Percentiles rank a stretch among this genome's conserved stretches.
These are phyloP conservation scores for Hyphantria cunea DNA, from an alignment of 1,140 invertebrate species.

Conservation along the genomic window DNA sequence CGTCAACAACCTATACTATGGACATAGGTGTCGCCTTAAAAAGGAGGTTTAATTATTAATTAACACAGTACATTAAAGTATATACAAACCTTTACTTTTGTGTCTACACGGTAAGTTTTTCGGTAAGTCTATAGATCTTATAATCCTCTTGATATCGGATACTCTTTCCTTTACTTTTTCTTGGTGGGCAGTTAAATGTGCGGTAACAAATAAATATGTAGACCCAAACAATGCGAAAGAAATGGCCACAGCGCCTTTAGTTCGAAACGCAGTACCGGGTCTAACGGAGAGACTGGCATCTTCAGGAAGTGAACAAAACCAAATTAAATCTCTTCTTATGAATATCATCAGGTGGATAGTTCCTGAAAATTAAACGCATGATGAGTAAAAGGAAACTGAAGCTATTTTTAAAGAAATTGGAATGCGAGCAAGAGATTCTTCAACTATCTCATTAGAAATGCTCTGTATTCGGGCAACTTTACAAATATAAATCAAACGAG, in stretches of 20 bases:
- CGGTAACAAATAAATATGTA: conserved; percentile 95
- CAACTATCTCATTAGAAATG: too few species aligned
- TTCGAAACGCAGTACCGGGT: conserved; percentile 93
- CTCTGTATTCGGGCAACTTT: too few species aligned
- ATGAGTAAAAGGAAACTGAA: too few species aligned
- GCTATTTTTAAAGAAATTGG: too few species aligned
- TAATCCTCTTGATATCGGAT: conserved; percentile 93
- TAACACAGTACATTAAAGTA: background rate
- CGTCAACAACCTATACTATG: too few species aligned
- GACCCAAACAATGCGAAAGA: conserved; percentile 96
- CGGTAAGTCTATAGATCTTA: conserved; percentile 92
- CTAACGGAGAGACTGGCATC: conserved; percentile 93
- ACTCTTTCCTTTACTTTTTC: conserved; percentile 94
- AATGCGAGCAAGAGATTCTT: too few species aligned
- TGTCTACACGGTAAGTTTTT: conserved; percentile 89
- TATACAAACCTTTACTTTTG: conserved; percentile 86
- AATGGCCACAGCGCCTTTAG: conserved; percentile 95
- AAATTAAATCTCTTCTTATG: conserved; percentile 94
- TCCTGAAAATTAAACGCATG: conserved; percentile 80
- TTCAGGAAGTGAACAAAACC: conserved; percentile 96
- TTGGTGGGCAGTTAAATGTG: conserved; percentile 95
- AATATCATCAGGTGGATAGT: conserved; percentile 94
- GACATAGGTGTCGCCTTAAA: too few species aligned
- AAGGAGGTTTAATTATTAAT: too few species aligned
- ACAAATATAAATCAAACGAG: too few species aligned